These are phyloP conservation scores for Antedon mediterranea DNA, from an alignment of 53 echinoderm and acorn worm species.

Conservation along the genomic window DNA sequence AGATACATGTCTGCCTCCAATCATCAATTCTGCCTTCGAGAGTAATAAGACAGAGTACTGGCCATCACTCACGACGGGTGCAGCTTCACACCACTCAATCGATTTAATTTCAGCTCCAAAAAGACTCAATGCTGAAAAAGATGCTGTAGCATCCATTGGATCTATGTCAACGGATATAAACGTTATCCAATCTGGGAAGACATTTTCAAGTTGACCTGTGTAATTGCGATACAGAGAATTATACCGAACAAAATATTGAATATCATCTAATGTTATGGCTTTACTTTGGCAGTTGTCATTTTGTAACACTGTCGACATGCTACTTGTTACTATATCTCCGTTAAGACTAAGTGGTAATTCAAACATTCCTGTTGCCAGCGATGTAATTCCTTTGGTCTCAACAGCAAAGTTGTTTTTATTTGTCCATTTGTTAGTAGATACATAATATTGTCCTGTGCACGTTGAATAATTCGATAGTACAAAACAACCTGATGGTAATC, in stretches of 20 bases:
- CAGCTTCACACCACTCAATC: background rate
- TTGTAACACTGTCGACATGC: background rate
- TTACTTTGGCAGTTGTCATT: background rate
- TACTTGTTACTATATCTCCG: background rate
- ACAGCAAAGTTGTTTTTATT: background rate
- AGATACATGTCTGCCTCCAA: background rate
- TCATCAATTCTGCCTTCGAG: background rate
- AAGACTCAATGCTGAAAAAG: background rate
- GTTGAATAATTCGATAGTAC: background rate
- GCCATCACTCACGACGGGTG: background rate
- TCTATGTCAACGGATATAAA: background rate
- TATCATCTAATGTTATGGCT: background rate
- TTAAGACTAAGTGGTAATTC: background rate
- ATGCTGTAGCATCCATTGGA: background rate
- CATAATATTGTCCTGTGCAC: background rate
- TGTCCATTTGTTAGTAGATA: background rate
- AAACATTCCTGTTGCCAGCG: background rate
- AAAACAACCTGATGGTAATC: background rate
- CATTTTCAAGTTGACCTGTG: background rate
- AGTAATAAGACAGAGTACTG: background rate
- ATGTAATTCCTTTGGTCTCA: background rate
- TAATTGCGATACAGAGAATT: background rate
- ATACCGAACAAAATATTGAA: background rate
- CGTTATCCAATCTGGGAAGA: background rate
- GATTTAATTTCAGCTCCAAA: background rate